Percentiles rank a stretch among this genome's conserved stretches.
Conservation (phyloP, 2,797 vertebrate species). For the Microcaecilia unicolor region DNA sequence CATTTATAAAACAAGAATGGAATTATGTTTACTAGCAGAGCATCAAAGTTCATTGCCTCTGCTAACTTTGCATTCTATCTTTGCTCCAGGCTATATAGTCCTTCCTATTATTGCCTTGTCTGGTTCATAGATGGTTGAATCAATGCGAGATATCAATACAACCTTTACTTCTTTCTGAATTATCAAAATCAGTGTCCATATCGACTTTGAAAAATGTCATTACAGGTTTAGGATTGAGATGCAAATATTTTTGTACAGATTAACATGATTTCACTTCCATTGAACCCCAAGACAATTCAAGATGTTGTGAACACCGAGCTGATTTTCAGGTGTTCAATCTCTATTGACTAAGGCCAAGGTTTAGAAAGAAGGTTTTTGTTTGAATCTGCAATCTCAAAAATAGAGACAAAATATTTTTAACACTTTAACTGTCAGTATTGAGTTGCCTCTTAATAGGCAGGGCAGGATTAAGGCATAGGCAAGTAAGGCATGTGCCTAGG, state of each 20-base stretch:
- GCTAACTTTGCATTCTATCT: conserved; percentile 58
- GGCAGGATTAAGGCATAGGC: too few species aligned
- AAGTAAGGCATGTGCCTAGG: too few species aligned
- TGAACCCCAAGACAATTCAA: accelerated
- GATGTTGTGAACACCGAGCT: too few species aligned
- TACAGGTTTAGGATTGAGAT: background rate
- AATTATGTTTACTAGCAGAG: conserved; percentile 68
- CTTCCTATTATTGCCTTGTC: conserved; percentile 72
- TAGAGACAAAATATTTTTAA: too few species aligned
- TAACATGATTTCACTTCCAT: background rate
- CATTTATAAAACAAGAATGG: conserved; percentile 79
- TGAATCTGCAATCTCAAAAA: too few species aligned
- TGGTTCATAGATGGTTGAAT: conserved; percentile 71
- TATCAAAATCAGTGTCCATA: conserved; percentile 58
- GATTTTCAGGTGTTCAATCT: too few species aligned
- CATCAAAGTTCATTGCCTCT: conserved; percentile 65
- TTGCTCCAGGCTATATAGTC: conserved; percentile 63
- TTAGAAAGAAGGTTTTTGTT: too few species aligned
- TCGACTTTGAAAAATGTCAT: conserved; percentile 21
- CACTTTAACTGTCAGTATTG: too few species aligned
- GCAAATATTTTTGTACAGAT: background rate
- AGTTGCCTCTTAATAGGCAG: too few species aligned
- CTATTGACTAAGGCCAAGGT: too few species aligned
- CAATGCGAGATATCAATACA: conserved; percentile 29
- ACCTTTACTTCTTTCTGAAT: conserved; percentile 46